Base-by-base conservation (phyloP, 1,140 invertebrate genomes). In the Lutraria rhynchaena region DNA sequence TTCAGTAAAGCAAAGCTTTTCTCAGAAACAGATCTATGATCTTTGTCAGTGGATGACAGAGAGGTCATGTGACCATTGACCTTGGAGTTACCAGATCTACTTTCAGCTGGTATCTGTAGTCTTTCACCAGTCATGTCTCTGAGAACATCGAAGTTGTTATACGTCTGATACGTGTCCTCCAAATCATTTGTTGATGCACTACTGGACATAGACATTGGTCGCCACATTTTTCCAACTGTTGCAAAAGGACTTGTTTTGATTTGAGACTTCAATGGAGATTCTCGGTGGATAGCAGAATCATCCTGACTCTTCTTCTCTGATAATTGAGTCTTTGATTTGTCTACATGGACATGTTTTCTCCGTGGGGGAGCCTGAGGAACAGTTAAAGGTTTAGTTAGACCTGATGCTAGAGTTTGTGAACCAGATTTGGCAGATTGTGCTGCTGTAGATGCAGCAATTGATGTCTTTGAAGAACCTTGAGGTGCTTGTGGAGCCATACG, bases 1-100 rank as follows among this genome's bases (percentile, higher is more conserved):
- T 83, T 85, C 33, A 89, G 81, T 17, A 89, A 58, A n/a, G 82
- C 76, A 78, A 82, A 89, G 70, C 88, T 89, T 46, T 83, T 85
- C 46, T 88, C 86, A 7, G 84, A 86, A 31, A 89, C 65, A 3
- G 85, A 76, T 44, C 46, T 71, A 31, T 22, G 55, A 41, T 65
- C 71, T 33, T 27, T 69, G n/a, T 4, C 57, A 65, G 11, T 33
- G 69, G 57, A 53, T 33, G 19, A 27, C 17, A 15, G 24, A 3
- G 17, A 24, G 5, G 37, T 11, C 31, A 71, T 27, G 46, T 75
- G 73, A 29, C 73, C 73, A 49, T 75, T 75, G 27, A 75, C 57
- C 27, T 61, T 75, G 24, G 57, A 31, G 19, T 49, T 35, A 44
- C 37, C 29, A n/a, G n/a, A 19, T 37, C 29, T 22, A 31, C 9